A percentile compares a stretch with the other conserved stretches of the same genome.
Evolutionary conservation across 1,140 invertebrate genomes (phyloP).

Genomic region (Sitobion miscanthi): DNA sequence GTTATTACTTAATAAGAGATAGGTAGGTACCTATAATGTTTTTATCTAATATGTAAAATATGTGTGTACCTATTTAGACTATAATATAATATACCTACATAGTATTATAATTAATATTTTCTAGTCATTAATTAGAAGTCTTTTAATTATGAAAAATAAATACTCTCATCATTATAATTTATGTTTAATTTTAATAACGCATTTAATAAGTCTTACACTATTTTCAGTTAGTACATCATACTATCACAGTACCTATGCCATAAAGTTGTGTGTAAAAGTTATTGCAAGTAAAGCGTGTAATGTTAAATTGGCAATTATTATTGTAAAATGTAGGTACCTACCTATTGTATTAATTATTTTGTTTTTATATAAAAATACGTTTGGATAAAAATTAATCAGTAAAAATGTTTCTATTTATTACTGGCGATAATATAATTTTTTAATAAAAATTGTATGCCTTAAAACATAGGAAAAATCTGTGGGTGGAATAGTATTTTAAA

Average conservation of each 20-base stretch:
- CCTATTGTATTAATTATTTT: neutral
- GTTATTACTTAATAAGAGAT: too few relatives aligned
- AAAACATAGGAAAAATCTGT: neutral
- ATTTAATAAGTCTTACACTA: neutral
- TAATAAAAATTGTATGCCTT: neutral
- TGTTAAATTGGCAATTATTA: neutral
- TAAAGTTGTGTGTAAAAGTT: neutral
- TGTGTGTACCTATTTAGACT: too few relatives aligned
- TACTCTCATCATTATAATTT: neutral
- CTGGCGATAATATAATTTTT: neutral
- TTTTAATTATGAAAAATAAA: neutral
- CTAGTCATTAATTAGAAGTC: neutral
- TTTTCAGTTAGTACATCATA: neutral
- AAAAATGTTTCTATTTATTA: neutral
- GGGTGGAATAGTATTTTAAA: too few relatives aligned
- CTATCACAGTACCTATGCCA: too few relatives aligned
- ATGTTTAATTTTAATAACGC: neutral
- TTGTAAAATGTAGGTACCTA: neutral
- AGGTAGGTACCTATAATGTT: too few relatives aligned
- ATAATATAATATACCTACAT: too few relatives aligned
- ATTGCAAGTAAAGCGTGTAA: neutral
- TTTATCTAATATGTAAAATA: too few relatives aligned
- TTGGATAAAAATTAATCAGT: too few relatives aligned
- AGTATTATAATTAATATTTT: neutral
- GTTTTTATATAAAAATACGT: too few relatives aligned